These are phyloP conservation scores for Takifugu flavidus DNA, from an alignment of 2,113 vertebrate genomes.

Conservation along the genomic window DNA sequence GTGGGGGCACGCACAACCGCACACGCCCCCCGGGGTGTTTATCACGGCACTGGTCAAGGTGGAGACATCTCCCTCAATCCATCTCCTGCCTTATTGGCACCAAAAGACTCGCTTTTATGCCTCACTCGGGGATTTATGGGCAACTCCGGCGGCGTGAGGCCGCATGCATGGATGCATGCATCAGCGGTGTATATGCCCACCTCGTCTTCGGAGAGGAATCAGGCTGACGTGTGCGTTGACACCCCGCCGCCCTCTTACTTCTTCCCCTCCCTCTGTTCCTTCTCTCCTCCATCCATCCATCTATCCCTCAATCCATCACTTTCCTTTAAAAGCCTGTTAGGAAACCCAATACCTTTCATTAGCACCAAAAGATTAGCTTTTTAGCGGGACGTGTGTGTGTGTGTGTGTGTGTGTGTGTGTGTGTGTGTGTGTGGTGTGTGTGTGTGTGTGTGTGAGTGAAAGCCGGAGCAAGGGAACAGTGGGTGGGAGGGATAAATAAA, in stretches of 20 bases:
- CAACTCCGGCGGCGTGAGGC: slow-evolving; percentile 21
- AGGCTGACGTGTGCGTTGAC: slow-evolving; percentile 67
- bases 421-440: slow-evolving; percentile 1
- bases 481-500: slow-evolving; percentile 53
- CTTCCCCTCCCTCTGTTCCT: slow-evolving; percentile 30
- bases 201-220: slow-evolving; percentile 49
- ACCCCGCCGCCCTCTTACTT: slow-evolving; percentile 52
- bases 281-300: slow-evolving; percentile 45
- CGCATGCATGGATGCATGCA: slow-evolving; percentile 42
- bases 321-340: slow-evolving; percentile 74
- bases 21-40: slow-evolving; percentile 42
- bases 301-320: slow-evolving; percentile 66
- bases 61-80: slow-evolving; percentile 62
- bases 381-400: slow-evolving; percentile 40
- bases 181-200: slow-evolving; percentile 43
- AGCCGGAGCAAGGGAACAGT: slow-evolving; percentile 10
- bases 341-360: slow-evolving; percentile 75
- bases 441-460: slow-evolving; percentile 11
- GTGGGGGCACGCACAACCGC: slow-evolving; percentile 29
- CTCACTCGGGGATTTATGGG: slow-evolving; percentile 63
- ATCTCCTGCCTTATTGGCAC: slow-evolving; percentile 65
- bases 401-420: slow-evolving; percentile 13
- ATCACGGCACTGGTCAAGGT: slow-evolving; percentile 64
- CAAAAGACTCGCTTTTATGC: slow-evolving; percentile 66
- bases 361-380: slow-evolving; percentile 72